These are phyloP conservation scores for Gallinago media DNA, from an alignment of 2,113 vertebrate genomes.

Conservation along the genomic window DNA sequence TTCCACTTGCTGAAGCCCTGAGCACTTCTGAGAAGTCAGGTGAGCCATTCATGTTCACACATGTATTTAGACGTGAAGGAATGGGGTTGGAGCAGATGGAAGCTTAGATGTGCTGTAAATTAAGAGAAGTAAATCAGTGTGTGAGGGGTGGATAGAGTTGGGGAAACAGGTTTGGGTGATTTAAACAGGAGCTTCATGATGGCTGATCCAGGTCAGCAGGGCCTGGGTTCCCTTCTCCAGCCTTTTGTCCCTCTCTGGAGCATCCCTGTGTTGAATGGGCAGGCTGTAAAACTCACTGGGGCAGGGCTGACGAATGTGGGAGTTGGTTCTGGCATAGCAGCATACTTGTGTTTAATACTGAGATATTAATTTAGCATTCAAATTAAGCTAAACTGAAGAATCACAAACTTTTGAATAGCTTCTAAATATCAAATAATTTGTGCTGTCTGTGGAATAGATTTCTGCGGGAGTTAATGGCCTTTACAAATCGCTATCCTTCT, in stretches of 20 bases:
- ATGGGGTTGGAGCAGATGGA: not conserved
- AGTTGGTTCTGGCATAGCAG: not conserved
- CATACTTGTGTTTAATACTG: not conserved
- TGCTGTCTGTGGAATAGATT: not conserved
- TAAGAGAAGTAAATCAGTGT: not conserved
- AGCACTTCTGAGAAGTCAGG: not conserved
- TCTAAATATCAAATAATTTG: not conserved
- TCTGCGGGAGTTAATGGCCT: not conserved
- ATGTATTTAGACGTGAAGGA: not conserved
- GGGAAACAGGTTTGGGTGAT: not conserved
- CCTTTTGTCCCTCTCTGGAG: not conserved
- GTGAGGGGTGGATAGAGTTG: not conserved
- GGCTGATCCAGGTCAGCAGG: not conserved
- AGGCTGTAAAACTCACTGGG: not conserved
- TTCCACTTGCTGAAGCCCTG: not conserved
- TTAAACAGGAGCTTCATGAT: not conserved
- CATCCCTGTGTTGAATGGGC: rapidly evolving
- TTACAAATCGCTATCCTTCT: not conserved
- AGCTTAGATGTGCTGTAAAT: not conserved
- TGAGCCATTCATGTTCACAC: not conserved
- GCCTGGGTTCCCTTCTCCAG: not conserved
- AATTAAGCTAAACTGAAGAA: not conserved
- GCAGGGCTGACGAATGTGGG: not conserved
- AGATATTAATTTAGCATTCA: not conserved
- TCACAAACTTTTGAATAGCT: not conserved